Evolutionary conservation across 2,888 invertebrate species (phyloP).

Genomic region (Andrena dorsata): DNA sequence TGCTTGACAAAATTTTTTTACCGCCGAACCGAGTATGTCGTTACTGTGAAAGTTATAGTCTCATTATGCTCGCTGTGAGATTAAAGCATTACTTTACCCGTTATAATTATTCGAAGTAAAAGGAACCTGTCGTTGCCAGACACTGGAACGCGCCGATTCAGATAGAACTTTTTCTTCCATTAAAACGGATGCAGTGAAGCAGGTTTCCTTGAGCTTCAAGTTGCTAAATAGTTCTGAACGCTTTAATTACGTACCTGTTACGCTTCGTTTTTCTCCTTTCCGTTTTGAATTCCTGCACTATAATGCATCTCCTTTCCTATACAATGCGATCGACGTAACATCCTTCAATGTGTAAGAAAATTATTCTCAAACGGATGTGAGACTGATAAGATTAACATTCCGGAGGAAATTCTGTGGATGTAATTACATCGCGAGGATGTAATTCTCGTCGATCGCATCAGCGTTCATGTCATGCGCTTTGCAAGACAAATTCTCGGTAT

Average conservation of each 20-base stretch:
- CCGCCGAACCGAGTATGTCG: not conserved
- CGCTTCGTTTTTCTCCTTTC: conserved; percentile 27
- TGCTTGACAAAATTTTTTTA: not conserved
- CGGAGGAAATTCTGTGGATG: not conserved
- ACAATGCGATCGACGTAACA: conserved; percentile 47
- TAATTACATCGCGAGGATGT: not conserved
- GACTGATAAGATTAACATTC: not conserved
- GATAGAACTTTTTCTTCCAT: not conserved
- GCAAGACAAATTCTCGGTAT: conserved; percentile 24
- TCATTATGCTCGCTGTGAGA: conserved; percentile 17
- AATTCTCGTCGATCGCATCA: conserved; percentile 64
- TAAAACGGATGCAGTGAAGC: not conserved
- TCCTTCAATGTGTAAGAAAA: not conserved
- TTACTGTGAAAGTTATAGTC: not conserved
- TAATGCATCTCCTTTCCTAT: conserved; percentile 34
- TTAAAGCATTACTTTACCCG: conserved; percentile 5
- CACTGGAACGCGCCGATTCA: not conserved
- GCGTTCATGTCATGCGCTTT: conserved; percentile 62
- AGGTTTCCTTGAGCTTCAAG: conserved; percentile 29
- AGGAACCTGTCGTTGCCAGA: conserved; percentile 20
- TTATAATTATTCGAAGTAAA: conserved; percentile 6
- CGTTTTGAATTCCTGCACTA: conserved; percentile 54
- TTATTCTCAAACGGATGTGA: not conserved
- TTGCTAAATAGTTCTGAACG: conserved; percentile 30
- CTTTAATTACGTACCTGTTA: conserved; percentile 42